Percentiles rank a stretch among this genome's conserved stretches.
These are phyloP conservation scores for Mycetomoellerius zeteki DNA, from an alignment of 1,140 invertebrate genomes.

Conservation along the genomic window DNA sequence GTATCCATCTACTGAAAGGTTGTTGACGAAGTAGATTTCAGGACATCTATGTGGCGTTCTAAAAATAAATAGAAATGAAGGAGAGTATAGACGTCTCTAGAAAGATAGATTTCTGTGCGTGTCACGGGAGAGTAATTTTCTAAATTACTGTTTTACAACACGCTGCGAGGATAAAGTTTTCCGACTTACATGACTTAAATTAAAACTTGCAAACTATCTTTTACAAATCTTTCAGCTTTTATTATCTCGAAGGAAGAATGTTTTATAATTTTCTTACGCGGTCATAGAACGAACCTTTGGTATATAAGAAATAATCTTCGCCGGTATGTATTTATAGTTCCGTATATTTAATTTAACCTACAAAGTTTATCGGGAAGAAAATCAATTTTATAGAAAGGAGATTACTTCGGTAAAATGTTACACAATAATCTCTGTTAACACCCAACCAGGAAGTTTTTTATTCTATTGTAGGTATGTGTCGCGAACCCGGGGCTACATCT, in stretches of 20 bases:
- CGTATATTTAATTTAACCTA: constrained; percentile 54
- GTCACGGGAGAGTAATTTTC: constrained; percentile 27
- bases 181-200: background rate
- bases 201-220: constrained; percentile 5
- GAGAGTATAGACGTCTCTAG: background rate
- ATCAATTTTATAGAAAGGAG: constrained; percentile 45
- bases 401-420: constrained; percentile 40
- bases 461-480: background rate
- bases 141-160: constrained; percentile 36
- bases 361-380: constrained; percentile 56
- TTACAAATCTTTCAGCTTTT: background rate
- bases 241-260: background rate
- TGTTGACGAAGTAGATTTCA: constrained; percentile 47
- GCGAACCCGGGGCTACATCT: background rate
- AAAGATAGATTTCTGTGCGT: background rate
- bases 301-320: constrained; percentile 33
- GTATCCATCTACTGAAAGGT: constrained; percentile 37
- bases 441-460: constrained; percentile 12
- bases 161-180: background rate
- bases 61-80: constrained; percentile 37
- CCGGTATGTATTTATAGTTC: constrained; percentile 34
- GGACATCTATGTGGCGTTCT: background rate
- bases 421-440: constrained; percentile 43
- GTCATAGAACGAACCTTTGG: constrained; percentile 28
- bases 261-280: constrained; percentile 26